Conservation (phyloP, 2,113 vertebrate genomes). For the Erythrolamprus reginae region DNA sequence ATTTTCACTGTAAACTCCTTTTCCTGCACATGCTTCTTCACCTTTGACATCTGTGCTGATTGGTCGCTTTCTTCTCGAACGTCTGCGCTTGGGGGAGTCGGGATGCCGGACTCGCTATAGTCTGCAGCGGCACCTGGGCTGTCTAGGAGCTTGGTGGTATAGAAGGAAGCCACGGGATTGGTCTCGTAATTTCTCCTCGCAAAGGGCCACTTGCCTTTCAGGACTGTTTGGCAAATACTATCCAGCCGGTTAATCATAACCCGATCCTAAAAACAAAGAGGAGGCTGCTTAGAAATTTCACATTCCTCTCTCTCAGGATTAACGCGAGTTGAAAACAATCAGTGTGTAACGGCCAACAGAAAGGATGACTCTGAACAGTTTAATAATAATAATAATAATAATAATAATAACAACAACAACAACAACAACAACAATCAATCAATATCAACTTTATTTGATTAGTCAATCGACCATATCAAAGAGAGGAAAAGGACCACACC, state of each 20-base stretch:
- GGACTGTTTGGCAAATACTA: slow-evolving; percentile 95
- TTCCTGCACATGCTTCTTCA: slow-evolving; percentile 99
- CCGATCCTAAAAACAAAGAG: slow-evolving; percentile 77
- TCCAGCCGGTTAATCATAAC: slow-evolving; percentile 98
- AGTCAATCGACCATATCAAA: too few relatives aligned
- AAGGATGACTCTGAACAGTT: neutral
- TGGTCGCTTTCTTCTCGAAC: slow-evolving; percentile 85
- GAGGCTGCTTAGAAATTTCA: fast-evolving
- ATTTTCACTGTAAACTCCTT: slow-evolving; percentile 99
- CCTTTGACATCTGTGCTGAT: slow-evolving; percentile 97
- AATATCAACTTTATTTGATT: too few relatives aligned
- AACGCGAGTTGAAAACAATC: neutral
- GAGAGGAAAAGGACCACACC: too few relatives aligned
- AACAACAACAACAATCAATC: too few relatives aligned
- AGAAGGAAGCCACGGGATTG: slow-evolving; percentile 88
- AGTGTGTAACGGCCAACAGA: neutral
- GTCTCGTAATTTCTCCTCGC: slow-evolving; percentile 85
- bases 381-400: too few relatives aligned
- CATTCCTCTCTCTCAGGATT: neutral
- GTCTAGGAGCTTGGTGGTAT: slow-evolving; percentile 95
- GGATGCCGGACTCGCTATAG: slow-evolving; percentile 64
- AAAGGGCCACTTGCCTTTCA: slow-evolving; percentile 96
- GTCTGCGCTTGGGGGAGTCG: slow-evolving; percentile 55
- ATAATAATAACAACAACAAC: too few relatives aligned
- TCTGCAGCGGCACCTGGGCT: slow-evolving; percentile 75